Evolutionary conservation across 2,113 vertebrate genomes (phyloP), one percentile per base, ranked within the genome.

Genomic region (Bubo bubo): DNA sequence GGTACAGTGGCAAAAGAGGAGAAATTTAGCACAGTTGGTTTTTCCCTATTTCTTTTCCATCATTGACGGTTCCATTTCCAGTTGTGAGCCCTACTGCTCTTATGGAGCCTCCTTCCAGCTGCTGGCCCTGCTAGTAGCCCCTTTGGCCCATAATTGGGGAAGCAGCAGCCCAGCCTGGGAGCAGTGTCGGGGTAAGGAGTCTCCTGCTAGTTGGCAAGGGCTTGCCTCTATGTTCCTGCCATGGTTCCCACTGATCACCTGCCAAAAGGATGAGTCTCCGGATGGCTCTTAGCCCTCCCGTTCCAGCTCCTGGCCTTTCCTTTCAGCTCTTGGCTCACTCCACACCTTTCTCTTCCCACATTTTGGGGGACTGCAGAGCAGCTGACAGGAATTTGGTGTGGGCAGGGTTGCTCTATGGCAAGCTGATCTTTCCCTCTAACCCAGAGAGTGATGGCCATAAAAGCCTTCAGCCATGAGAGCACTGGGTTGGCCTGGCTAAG

Each of bases 261-360:
- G 73, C 73, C 66, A 70, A 35, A 53, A 64, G 27, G 4, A 6
- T 68, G 50, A 73, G 43, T 68, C 58, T 83, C 49, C 6, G 4
- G 35, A 47, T 83, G 53, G 43, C 30, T 93, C 26, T n/a, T 43
- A 58, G 62, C 34, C 35, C 14, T 91, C 64, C 23, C 24, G 6
- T 94, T 86, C 56, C 62, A 86, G 24, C 28, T 68, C 85, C 77
- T 88, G 56, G 35, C 43, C 58, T 90, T 91, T 47, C 5, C 43
- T 90, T 81, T 60, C 49, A 88, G 50, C 53, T 90, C 34, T 70
- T 92, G 70, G 43, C n/a, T 90, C 21, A 11, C 35, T 81, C 52
- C 62, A 21, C 20, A 43, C 30, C 39, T 91, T 82, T 21, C 15
- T 87, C n/a, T 62, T 80, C 32, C 41, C 0, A 0, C 86, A 9